Percentiles rank a stretch among this genome's conserved stretches.
Evolutionary conservation across 2,113 vertebrate genomes (phyloP).

Genomic region (Passer domesticus): DNA sequence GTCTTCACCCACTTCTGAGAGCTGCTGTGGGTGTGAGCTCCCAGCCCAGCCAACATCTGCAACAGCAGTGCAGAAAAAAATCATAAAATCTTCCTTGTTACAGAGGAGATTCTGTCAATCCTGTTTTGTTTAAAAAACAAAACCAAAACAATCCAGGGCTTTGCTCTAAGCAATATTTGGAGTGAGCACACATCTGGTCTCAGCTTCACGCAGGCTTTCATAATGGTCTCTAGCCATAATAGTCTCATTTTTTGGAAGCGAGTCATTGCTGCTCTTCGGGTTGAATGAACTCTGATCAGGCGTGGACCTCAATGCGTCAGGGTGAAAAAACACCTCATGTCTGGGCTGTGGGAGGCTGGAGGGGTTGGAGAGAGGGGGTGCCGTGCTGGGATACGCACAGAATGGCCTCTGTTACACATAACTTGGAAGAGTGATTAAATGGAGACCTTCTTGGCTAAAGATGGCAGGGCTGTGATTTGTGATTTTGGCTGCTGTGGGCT

Average conservation of each 20-base stretch:
- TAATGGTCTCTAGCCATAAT: constrained; percentile 13
- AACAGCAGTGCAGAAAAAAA: neutral
- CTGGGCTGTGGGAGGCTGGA: neutral
- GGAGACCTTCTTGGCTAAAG: neutral
- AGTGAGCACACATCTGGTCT: constrained; percentile 30
- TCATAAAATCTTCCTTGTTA: neutral
- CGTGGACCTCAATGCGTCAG: neutral
- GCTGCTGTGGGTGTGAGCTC: neutral
- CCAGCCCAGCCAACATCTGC: neutral
- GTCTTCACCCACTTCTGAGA: neutral
- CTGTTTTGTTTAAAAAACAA: neutral
- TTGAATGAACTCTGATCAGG: constrained; percentile 27
- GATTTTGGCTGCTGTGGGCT: neutral
- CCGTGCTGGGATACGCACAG: neutral
- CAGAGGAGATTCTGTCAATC: neutral
- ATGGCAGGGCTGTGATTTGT: neutral
- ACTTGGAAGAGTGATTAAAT: neutral
- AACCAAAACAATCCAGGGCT: neutral
- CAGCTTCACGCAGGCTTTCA: neutral
- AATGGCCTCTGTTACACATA: neutral
- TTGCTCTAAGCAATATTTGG: constrained; percentile 27
- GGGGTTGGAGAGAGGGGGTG: neutral
- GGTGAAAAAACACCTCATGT: neutral
- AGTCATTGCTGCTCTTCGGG: neutral
- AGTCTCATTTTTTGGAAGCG: constrained; percentile 19